Percentiles rank a stretch among this genome's conserved stretches.
These are phyloP conservation scores for Lagorchestes hirsutus DNA, from an alignment of 2,797 vertebrate genomes.

Conservation along the genomic window DNA sequence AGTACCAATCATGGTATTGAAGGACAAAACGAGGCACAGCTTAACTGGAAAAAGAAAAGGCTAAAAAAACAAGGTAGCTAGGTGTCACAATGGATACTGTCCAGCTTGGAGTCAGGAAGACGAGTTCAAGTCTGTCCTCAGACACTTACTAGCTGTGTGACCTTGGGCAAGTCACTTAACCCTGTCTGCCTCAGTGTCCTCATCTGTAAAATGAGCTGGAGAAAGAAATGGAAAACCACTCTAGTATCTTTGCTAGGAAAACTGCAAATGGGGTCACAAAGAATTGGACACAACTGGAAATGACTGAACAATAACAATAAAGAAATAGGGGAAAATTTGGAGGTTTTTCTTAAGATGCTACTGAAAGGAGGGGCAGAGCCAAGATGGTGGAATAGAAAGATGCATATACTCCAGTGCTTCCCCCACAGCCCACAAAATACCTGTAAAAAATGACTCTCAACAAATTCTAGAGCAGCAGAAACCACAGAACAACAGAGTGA, in stretches of 20 bases:
- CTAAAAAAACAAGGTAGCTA: neutral
- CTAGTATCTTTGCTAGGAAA: conserved; percentile 13
- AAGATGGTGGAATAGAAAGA: no score
- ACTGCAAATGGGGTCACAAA: neutral
- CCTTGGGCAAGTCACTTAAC: neutral
- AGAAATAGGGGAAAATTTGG: conserved; percentile 16
- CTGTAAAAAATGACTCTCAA: no score
- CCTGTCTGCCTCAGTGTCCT: neutral
- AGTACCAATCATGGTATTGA: neutral
- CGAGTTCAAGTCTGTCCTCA: neutral
- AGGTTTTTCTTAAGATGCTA: conserved; percentile 8
- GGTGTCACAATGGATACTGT: neutral
- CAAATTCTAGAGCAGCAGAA: no score
- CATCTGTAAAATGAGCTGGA: neutral
- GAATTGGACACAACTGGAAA: neutral
- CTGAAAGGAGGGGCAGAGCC: neutral
- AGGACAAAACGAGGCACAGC: conserved; percentile 1
- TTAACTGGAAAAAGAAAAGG: conserved; percentile 6
- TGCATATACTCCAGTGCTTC: no score
- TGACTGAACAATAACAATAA: neutral
- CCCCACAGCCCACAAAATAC: no score
- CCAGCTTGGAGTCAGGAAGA: neutral
- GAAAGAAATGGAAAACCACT: neutral
- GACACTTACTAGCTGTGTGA: neutral
- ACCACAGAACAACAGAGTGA: no score